A percentile compares a stretch with the other conserved stretches of the same genome.
These are phyloP conservation scores for Ichneumoninae sp. DNA, from an alignment of 2,888 invertebrate species.

Conservation along the genomic window DNA sequence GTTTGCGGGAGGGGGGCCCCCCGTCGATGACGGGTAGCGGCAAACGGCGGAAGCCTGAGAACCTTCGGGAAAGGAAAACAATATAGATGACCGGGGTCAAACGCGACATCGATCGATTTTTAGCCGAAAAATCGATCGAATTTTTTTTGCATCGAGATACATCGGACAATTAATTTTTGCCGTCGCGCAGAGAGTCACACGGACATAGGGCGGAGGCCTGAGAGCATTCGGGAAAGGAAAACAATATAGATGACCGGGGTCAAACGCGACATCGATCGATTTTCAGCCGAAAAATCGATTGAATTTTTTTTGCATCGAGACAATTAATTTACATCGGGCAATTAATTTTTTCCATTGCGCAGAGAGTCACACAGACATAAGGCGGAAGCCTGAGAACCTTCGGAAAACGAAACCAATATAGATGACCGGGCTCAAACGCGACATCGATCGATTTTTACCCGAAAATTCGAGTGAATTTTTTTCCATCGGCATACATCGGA, in stretches of 20 bases:
- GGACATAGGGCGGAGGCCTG: too few species aligned
- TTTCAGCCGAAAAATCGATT: background rate
- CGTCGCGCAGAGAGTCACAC: background rate
- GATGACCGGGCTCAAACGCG: background rate
- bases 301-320: background rate
- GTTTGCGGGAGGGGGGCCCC: conserved; percentile 46
- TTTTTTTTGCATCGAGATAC: background rate
- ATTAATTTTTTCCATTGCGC: too few species aligned
- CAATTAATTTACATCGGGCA: background rate
- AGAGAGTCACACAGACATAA: too few species aligned
- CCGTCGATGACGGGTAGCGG: conserved; percentile 10
- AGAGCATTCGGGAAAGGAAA: background rate
- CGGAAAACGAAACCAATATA: too few species aligned
- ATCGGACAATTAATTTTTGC: background rate
- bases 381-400: too few species aligned
- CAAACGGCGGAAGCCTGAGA: background rate
- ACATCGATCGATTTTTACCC: background rate
- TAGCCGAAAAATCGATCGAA: background rate
- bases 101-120: background rate
- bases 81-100: background rate
- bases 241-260: background rate
- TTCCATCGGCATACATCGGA: background rate
- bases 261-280: background rate
- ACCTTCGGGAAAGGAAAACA: background rate
- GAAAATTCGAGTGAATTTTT: background rate